Base-by-base conservation (phyloP, 1,140 invertebrate species). In the Bombyx mandarina region DNA sequence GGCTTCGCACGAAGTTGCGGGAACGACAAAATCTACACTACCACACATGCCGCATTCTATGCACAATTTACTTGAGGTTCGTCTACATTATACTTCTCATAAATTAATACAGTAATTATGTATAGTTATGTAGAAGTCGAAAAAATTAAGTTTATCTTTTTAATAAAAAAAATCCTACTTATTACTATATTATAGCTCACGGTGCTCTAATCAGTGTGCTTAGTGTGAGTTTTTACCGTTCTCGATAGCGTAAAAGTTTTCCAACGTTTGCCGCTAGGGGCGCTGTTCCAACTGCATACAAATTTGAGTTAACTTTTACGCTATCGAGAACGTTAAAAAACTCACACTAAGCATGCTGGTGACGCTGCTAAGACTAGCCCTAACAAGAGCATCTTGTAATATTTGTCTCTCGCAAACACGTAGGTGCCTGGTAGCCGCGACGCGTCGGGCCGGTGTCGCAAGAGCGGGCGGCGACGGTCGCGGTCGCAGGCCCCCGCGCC, bases 41-140 rank as follows among this genome's bases (percentile, higher is more conserved):
- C 77, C 87, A 8, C 79, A 89, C 62, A 85, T 88, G 74, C 76
- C 86, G 60, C 84, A 87, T 75, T 86, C 82, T 43, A 86, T 89
- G 81, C 80, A 87, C 57, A 83, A 88, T 77, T 77, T 89, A 73
- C 66, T 89, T 57, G 83, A 89, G 75, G 81, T 89, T 69, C 78
- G 66, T 56, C 10, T 53, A 47, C 18, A 8, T 35, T 8, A 53
- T 61, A 45, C 8, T 26, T 18, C 50, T 56, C 26, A 35, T 35
- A 18, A 18, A 18, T 18, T 35, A 35, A 35, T 5, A 35, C 26
- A 35, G 4, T 35, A 35, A 35, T 35, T 35, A 35, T 35, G 26
- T 35, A 5, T 35, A 35, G 26, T 35, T 35, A 35, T 35, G 26
- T 3, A 35, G 26, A 35, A 35, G 4, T 35, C 2, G 4, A 35